A percentile compares a stretch with the other conserved stretches of the same genome.
These are phyloP conservation scores for Sphyrna mokarran DNA, from an alignment of 2,113 vertebrate genomes.

Conservation along the genomic window DNA sequence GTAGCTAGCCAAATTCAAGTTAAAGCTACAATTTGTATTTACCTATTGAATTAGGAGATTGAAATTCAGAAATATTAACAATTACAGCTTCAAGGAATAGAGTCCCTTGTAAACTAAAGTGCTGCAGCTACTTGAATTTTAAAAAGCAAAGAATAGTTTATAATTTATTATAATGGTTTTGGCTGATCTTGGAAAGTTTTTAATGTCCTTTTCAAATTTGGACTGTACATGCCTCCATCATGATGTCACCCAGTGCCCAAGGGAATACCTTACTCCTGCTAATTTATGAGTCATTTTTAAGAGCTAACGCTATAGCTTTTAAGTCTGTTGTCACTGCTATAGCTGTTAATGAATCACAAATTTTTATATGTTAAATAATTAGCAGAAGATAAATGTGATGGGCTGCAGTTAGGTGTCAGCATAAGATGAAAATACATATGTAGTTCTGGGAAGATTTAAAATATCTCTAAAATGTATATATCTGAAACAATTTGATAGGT, in stretches of 20 bases:
- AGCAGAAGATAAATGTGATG: too few species aligned
- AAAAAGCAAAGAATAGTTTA: not conserved
- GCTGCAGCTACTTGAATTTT: not conserved
- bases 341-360: too few species aligned
- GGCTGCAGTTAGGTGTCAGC: too few species aligned
- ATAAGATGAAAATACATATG: not conserved
- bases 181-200: not conserved
- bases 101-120: not conserved
- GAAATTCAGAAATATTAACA: too few species aligned
- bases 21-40: not conserved
- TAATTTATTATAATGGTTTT: not conserved
- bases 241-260: not conserved
- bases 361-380: too few species aligned
- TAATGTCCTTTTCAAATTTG: not conserved
- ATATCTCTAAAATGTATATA: not conserved
- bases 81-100: not conserved
- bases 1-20: not conserved
- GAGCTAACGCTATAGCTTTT: too few species aligned
- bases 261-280: not conserved
- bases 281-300: too few species aligned
- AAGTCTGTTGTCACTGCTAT: too few species aligned
- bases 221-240: not conserved
- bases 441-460: not conserved
- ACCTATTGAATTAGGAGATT: not conserved
- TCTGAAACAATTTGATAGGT: not conserved